These are phyloP conservation scores for Protobothrops mucrosquamatus DNA, from an alignment of 2,113 vertebrate genomes.

Conservation along the genomic window DNA sequence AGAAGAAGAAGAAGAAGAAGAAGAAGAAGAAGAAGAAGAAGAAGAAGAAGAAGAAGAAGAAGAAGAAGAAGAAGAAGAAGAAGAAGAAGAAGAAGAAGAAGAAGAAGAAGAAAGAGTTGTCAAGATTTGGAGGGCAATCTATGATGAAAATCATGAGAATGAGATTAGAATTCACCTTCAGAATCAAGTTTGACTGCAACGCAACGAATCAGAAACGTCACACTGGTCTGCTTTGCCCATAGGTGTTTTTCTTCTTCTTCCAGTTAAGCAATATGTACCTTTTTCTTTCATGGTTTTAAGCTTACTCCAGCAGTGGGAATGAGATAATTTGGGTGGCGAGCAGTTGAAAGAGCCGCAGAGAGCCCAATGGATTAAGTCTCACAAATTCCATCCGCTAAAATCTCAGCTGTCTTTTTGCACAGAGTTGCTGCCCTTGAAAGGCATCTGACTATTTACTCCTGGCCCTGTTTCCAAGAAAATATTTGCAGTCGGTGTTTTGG, in stretches of 20 bases:
- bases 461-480: neutral
- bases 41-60: no score
- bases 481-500: constrained; percentile 9
- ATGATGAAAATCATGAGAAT: neutral
- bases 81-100: rapidly evolving
- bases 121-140: neutral
- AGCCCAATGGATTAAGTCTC: constrained; percentile 17
- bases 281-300: constrained; percentile 28
- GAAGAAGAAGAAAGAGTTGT: neutral
- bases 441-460: constrained; percentile 18
- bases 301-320: constrained; percentile 22
- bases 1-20: no score
- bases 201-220: neutral
- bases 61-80: no score
- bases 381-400: neutral
- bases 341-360: constrained; percentile 9
- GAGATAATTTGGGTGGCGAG: constrained; percentile 13
- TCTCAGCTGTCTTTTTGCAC: neutral
- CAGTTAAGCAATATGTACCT: constrained; percentile 28
- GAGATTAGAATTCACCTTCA: neutral
- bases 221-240: constrained; percentile 31
- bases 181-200: neutral
- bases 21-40: no score
- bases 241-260: neutral
- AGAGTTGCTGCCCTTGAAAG: constrained; percentile 3